Evolutionary conservation across 2,888 invertebrate genomes (phyloP), one percentile per base, ranked within the genome.

Genomic region (Drosophila paranaensis): DNA sequence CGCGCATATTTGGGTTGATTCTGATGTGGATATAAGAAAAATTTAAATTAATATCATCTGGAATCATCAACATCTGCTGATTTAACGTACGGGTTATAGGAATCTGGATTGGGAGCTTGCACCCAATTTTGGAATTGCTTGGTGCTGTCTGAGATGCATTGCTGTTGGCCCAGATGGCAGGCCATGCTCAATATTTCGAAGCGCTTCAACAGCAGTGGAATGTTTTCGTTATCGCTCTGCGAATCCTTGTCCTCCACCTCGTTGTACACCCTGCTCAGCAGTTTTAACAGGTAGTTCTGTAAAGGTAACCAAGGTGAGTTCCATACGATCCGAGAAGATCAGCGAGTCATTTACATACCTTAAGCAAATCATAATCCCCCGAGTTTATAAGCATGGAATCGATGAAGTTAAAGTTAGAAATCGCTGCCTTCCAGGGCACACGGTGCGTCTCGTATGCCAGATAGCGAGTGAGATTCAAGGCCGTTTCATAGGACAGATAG

Each of bases 351-450:
- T 0, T 4, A 9, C 9, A 4, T 74, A 95, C 96, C 94, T 95
- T 95, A 76, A 95, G 95, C 75, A 94, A 93, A 84, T 96, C 95
- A 88, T 95, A 96, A 75, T 95, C 94, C 0, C 94, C 94, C 30
- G 95, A 95, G 75, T 95, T 95, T n/a, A 95, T 94, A 62, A 97
- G 93, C 97, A 97, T 97, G 1, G 94, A 94, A 79, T 96, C 95
- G 55, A 98, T 94, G 90, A 96, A 98, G 33, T 95, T 95, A 60
- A 98, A 94, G 25, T 96, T 96, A 2, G 94, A 95, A 11, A 97
- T 93, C 0, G 97, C 97, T 0, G 97, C 94, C 90, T 95, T 96
- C 98, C 98, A 98, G 0, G 98, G 98, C 2, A 97, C 95, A 90
- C 96, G 97, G 79, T 97, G 97, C n/a, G 94, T 94, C 92, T 97